Evolutionary conservation across 2,888 invertebrate species (phyloP).

Genomic region (Reticulitermes lucifugus): DNA sequence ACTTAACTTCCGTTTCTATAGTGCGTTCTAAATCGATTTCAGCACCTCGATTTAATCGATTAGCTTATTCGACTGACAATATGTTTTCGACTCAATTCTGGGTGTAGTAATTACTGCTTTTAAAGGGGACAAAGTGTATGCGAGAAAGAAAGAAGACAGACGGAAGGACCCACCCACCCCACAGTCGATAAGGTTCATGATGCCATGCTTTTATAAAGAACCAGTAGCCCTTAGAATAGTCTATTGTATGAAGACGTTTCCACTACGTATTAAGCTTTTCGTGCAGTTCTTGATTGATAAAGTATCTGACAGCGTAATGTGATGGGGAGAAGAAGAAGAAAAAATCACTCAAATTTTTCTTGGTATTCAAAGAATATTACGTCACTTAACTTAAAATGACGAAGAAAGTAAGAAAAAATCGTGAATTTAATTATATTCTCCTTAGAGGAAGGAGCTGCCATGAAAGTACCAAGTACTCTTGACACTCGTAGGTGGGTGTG

Average conservation of each 20-base stretch:
- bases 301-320: conserved; percentile 32
- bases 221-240: not conserved
- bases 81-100: not conserved
- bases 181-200: conserved; percentile 9
- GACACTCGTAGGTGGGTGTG: too few species aligned
- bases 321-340: not conserved
- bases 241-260: conserved; percentile 22
- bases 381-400: conserved; percentile 11
- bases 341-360: conserved; percentile 17
- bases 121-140: not conserved
- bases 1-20: not conserved
- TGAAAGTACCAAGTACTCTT: too few species aligned
- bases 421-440: too few species aligned
- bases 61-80: conserved; percentile 1
- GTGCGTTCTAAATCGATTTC: not conserved
- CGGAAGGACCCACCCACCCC: not conserved
- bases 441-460: too few species aligned
- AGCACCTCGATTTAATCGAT: not conserved
- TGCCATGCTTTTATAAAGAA: not conserved
- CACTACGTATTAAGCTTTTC: conserved; percentile 20
- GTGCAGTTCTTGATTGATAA: conserved; percentile 26
- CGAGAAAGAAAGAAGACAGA: not conserved
- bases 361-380: conserved; percentile 5
- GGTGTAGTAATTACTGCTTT: not conserved
- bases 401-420: not conserved